Evolutionary conservation across 1,140 invertebrate genomes (phyloP).

Genomic region (Stenopsyche tienmushanensis): DNA sequence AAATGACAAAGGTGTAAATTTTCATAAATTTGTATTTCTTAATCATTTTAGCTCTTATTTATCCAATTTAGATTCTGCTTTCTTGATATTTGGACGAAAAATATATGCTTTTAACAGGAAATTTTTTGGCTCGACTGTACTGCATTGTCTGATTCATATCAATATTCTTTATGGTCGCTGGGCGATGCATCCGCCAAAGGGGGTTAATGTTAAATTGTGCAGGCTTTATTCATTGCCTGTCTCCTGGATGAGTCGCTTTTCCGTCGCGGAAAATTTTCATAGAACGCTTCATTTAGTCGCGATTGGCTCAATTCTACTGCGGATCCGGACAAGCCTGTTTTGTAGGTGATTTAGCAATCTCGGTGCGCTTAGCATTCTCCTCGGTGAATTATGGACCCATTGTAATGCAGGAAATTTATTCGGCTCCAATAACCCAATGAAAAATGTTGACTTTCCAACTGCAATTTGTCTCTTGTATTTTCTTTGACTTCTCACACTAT

Average conservation of each 20-base stretch:
- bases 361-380: conserved; percentile 2
- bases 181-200: too few species aligned
- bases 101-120: too few species aligned
- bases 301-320: conserved; percentile 21
- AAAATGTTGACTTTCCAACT: conserved; percentile 14
- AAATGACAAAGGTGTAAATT: too few species aligned
- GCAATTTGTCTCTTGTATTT: conserved; percentile 6
- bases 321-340: conserved; percentile 11
- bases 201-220: conserved; percentile 19
- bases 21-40: too few species aligned
- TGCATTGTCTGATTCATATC: too few species aligned
- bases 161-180: too few species aligned
- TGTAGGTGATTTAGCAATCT: conserved; percentile 31
- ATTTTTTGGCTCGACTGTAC: too few species aligned
- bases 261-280: conserved; percentile 31
- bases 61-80: too few species aligned
- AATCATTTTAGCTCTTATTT: too few species aligned
- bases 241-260: neutral
- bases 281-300: conserved; percentile 27
- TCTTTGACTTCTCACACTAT: neutral
- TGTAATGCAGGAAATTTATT: conserved; percentile 11
- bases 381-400: conserved; percentile 19
- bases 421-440: neutral
- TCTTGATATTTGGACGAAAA: too few species aligned
- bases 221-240: conserved; percentile 27